Conservation (phyloP, 1,140 invertebrate genomes). For the Pseudomyrmex flavicornis region DNA sequence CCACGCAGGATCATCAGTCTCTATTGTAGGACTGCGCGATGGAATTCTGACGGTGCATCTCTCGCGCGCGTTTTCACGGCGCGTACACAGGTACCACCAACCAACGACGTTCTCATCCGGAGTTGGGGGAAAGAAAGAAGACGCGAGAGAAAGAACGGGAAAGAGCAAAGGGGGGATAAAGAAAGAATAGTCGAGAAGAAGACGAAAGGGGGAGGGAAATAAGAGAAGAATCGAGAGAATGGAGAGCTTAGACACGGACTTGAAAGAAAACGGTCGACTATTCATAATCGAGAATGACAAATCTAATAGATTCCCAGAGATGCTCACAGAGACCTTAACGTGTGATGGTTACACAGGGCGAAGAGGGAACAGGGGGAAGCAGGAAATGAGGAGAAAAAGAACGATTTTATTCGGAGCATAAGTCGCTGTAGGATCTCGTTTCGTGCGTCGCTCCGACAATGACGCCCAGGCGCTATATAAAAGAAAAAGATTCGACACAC, state of each 20-base stretch:
- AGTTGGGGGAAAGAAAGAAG: neutral
- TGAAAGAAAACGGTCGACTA: slow-evolving; percentile 57
- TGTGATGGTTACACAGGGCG: too few species aligned
- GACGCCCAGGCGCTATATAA: slow-evolving; percentile 8
- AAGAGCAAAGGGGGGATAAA: neutral
- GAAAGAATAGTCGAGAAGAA: neutral
- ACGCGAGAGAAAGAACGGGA: neutral
- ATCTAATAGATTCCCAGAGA: slow-evolving; percentile 71
- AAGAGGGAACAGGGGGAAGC: neutral
- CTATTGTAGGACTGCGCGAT: slow-evolving; percentile 65
- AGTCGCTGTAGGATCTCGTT: slow-evolving; percentile 56
- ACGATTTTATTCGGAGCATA: slow-evolving; percentile 58
- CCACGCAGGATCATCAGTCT: slow-evolving; percentile 67
- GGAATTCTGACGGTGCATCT: slow-evolving; percentile 68
- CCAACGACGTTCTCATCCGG: neutral
- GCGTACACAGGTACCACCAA: slow-evolving; percentile 6
- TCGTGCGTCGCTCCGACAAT: slow-evolving; percentile 58
- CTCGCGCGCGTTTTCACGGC: slow-evolving; percentile 51
- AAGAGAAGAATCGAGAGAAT: neutral
- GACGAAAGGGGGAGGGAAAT: too few species aligned
- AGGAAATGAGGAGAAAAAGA: slow-evolving; percentile 11
- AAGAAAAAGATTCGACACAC: neutral
- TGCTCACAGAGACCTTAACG: neutral
- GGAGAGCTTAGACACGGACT: neutral
- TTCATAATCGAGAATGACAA: slow-evolving; percentile 72